Evolutionary conservation across 2,113 vertebrate genomes (phyloP), one percentile per base, ranked within the genome.

Genomic region (Pionites leucogaster): DNA sequence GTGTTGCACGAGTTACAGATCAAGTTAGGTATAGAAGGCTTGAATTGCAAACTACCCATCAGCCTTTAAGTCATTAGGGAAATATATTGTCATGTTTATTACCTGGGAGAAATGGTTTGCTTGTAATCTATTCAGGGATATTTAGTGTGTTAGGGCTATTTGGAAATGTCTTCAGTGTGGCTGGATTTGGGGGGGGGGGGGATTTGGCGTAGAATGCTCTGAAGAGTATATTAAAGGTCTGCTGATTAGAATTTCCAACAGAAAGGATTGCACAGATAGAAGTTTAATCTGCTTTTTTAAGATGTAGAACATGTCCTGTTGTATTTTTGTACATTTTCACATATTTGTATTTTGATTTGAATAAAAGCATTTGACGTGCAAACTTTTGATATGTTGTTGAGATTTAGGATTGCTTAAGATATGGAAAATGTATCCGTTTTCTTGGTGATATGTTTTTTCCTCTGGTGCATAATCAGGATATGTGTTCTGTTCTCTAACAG

Each of bases 321-420:
- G 95, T 98, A 96, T 95, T 98, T 97, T 96, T 94, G 39, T 84
- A 97, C 57, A 82, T 95, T 53, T 95, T 92, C 79, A 88, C 97
- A 41, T 92, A 85, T 88, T 95, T 95, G 92, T 92, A 69, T 86
- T n/a, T 68, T 76, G 31, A 91, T 90, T 93, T 93, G 22, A 98
- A 98, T 98, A 97, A 98, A 98, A 82, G n/a, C 35, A 88, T 93
- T 70, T 17, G 76, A 72, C 93, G 39, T 47, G 80, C 7, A 77
- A 82, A 6, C 6, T 74, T 92, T 86, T 76, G 9, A 28, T 71
- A 12, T 74, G 37, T 50, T 69, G 1, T 82, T 86, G 53, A 65
- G 50, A 24, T 47, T 55, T 93, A 52, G 37, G 29, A n/a, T 77
- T 28, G 8, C 9, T 20, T 72, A 88, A 94, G 28, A 3, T 71